These are phyloP conservation scores for Camponotus fellah DNA, from an alignment of 2,888 invertebrate species.

Conservation along the genomic window DNA sequence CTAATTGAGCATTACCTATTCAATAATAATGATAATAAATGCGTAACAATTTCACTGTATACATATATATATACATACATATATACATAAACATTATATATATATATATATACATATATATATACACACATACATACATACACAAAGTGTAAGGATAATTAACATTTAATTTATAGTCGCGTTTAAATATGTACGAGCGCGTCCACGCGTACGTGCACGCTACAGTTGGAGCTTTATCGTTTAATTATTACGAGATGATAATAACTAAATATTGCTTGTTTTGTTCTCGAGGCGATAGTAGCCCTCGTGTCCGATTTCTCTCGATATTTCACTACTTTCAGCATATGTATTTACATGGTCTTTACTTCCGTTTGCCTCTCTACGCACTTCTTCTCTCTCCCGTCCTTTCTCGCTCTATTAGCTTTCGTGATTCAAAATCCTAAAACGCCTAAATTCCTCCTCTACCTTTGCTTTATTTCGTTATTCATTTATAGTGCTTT, in stretches of 20 bases:
- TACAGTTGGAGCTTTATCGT: slow-evolving; percentile 80
- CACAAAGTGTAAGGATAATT: slow-evolving; percentile 85
- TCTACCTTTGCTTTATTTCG: slow-evolving; percentile 31
- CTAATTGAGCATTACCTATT: slow-evolving; percentile 86
- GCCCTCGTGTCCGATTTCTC: slow-evolving; percentile 74
- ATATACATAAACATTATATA: not conserved
- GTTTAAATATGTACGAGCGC: slow-evolving; percentile 85
- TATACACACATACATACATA: slow-evolving; percentile 71
- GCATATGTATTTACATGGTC: slow-evolving; percentile 79
- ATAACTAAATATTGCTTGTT: slow-evolving; percentile 85
- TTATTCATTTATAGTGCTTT: slow-evolving; percentile 51
- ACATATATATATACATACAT: slow-evolving; percentile 61
- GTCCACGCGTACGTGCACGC: slow-evolving; percentile 80
- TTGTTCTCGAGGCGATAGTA: slow-evolving; percentile 81
- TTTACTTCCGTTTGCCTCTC: slow-evolving; percentile 49
- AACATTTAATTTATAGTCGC: slow-evolving; percentile 85
- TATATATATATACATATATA: not conserved
- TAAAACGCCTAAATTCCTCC: slow-evolving; percentile 57
- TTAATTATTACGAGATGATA: slow-evolving; percentile 82
- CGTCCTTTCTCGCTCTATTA: slow-evolving; percentile 29
- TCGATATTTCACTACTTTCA: slow-evolving; percentile 80
- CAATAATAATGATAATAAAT: slow-evolving; percentile 86
- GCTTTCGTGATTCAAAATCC: slow-evolving; percentile 32
- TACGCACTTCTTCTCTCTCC: slow-evolving; percentile 14
- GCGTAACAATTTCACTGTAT: slow-evolving; percentile 83